Base-by-base conservation (phyloP, 2,888 invertebrate species). In the Thecophora atra region DNA sequence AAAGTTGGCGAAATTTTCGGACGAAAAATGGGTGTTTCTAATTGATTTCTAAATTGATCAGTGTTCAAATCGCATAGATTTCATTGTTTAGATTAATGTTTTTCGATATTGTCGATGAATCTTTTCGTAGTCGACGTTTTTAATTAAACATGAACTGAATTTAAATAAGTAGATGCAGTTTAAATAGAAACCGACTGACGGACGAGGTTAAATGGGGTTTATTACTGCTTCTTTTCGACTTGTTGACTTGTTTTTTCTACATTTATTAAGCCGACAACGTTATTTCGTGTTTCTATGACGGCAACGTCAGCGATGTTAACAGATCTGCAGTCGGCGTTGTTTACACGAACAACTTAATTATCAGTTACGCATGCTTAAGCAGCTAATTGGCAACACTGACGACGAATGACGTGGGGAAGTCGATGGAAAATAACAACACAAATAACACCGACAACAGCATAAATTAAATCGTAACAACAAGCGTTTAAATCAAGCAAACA, bases 351-450 rank as follows among this genome's bases (percentile, higher is more conserved):
- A 64, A 47, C 64, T 64, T 47, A 42, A 64, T 42, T 64, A 47
- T 47, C 17, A 58, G 58, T 58, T 58, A 58, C 28, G 51, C 65
- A 47, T 65, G 44, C 58, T 26, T 44, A 30, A 52, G 7, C 56
- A 42, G 54, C 37, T 68, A 56, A 42, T 58, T 68, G 68, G 52
- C 51, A 65, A 51, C 65, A 51, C 65, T 51, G 52, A n/a, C 52
- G 26, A 4, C 64, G 7, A 13, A 17, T 58, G 24, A 28, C 15
- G 58, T 24, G 26, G 54, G 54, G 30, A 37, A 24, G 44, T 13
- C 15, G 44, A 19, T 37, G 24, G 21, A 56, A 30, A 47, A 70
- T 17, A 28, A 7, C 47, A 62, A 47, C 47, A 58, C 37, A 42
- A 68, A 24, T 21, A 70, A n/a, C 44, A 62, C 47, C n/a, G 37